Evolutionary conservation across 2,888 invertebrate species (phyloP).

Genomic region (Phrixothrix hirtus): DNA sequence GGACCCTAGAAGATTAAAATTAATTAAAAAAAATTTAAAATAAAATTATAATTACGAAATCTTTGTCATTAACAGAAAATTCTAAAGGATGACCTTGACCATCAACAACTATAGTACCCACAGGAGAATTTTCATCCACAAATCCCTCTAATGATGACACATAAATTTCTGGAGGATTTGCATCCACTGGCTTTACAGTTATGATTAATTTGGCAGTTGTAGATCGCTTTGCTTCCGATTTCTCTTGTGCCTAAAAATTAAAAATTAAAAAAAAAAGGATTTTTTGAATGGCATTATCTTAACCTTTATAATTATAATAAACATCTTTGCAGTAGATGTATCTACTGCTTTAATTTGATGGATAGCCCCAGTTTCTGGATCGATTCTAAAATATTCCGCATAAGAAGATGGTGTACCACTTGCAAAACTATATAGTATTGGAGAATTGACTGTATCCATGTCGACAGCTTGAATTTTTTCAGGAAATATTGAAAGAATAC

Average conservation of each 20-base stretch:
- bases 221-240: slow-evolving; percentile 75
- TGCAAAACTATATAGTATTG: slow-evolving; percentile 79
- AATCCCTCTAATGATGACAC: slow-evolving; percentile 74
- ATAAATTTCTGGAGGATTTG: slow-evolving; percentile 78
- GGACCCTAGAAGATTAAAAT: slow-evolving; percentile 76
- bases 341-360: slow-evolving; percentile 81
- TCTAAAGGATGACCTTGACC: slow-evolving; percentile 67
- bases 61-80: slow-evolving; percentile 80
- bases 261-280: background rate
- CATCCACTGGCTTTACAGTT: slow-evolving; percentile 83
- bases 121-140: slow-evolving; percentile 83
- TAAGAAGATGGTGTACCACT: slow-evolving; percentile 80
- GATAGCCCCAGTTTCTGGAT: slow-evolving; percentile 77
- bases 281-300: no score
- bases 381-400: slow-evolving; percentile 80
- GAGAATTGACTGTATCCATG: slow-evolving; percentile 84
- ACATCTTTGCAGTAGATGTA: slow-evolving; percentile 75
- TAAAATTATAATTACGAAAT: no score
- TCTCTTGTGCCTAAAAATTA: slow-evolving; percentile 84
- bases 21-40: no score
- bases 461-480: slow-evolving; percentile 90
- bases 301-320: slow-evolving; percentile 80
- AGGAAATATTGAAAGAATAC: slow-evolving; percentile 79
- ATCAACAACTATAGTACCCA: slow-evolving; percentile 81
- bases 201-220: slow-evolving; percentile 82